Evolutionary conservation across 1,140 invertebrate species (phyloP).

Genomic region (Aphelinus certus): DNA sequence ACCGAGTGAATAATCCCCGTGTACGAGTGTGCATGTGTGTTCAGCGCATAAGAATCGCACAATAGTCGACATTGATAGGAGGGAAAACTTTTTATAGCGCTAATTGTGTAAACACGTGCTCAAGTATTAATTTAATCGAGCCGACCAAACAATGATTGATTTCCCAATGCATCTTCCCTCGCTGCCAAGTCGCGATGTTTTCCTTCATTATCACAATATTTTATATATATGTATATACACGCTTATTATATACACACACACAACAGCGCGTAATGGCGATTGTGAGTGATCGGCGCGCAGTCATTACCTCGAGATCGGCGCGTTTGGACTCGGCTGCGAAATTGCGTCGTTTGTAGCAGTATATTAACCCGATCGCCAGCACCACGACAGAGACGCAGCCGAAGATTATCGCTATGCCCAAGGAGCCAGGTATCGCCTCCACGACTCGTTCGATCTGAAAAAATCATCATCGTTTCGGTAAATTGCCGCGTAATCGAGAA

Average conservation of each 20-base stretch:
- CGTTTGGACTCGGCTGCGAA: conserved; percentile 51
- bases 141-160: background rate
- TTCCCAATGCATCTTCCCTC: background rate
- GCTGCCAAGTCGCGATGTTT: no score
- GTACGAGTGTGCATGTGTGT: no score
- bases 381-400: conserved; percentile 52
- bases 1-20: no score
- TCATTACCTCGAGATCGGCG: conserved; percentile 35
- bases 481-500: no score
- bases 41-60: no score
- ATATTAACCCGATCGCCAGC: conserved; percentile 51
- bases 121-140: background rate
- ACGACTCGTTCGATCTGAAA: conserved; percentile 52
- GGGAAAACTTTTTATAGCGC: background rate
- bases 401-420: conserved; percentile 50
- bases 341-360: conserved; percentile 51
- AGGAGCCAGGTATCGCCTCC: conserved; percentile 57
- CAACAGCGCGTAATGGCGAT: background rate
- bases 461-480: background rate
- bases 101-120: background rate
- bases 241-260: no score
- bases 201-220: no score
- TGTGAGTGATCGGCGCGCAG: no score
- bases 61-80: no score
- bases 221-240: no score